phyloP scores from a whole-genome alignment of 2,888 invertebrate species.

The Macrosiphum euphorbiae region DNA sequence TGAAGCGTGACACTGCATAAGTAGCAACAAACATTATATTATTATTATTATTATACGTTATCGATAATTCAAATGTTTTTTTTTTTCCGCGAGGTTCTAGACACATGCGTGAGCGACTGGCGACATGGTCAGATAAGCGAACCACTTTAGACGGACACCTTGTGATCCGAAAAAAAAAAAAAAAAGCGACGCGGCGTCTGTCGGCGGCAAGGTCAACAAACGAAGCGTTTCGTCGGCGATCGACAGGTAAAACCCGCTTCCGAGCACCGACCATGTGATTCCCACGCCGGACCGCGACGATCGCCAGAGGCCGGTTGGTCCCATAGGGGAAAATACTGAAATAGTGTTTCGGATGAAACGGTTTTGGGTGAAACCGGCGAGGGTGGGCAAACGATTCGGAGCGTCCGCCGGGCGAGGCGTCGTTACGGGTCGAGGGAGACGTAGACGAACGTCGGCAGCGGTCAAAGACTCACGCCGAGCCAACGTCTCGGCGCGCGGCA shows the following conservation, averaged over 20 bases:
- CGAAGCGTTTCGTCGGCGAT: neutral
- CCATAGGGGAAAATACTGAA: neutral
- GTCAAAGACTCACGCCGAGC: constrained; percentile 10
- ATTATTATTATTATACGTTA: neutral
- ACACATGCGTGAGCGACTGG: neutral
- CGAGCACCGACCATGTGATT: constrained; percentile 32
- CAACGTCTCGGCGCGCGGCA: constrained; percentile 1
- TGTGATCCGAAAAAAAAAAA: neutral
- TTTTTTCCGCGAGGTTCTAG: neutral
- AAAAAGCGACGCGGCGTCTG: too few relatives aligned
- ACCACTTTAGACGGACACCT: neutral
- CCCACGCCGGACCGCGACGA: neutral
- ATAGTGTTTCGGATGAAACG: neutral
- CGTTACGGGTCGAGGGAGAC: neutral
- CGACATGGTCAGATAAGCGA: neutral
- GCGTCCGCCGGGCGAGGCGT: neutral
- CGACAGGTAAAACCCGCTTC: neutral
- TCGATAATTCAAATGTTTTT: neutral
- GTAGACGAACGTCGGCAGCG: neutral
- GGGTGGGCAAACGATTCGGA: neutral
- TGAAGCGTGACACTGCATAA: neutral
- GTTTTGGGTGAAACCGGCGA: too few relatives aligned
- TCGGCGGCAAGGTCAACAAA: constrained; percentile 15
- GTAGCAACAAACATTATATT: neutral
- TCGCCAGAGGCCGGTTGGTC: neutral